Conservation (phyloP, 92 coral and sea anemone genomes). For the Plumapathes pennacea region DNA sequence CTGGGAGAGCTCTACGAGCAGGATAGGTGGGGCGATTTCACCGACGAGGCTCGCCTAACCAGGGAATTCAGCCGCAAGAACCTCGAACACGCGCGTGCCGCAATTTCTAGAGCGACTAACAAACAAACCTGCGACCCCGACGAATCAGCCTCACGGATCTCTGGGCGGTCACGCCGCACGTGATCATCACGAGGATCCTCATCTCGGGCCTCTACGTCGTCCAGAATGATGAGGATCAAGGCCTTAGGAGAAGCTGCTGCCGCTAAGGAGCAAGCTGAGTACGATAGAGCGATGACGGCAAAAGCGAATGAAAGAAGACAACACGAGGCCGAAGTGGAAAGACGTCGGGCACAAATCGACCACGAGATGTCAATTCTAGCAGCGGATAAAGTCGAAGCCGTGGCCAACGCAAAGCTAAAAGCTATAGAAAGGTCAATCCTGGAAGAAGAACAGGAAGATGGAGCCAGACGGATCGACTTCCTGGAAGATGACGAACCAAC, state of each 20-base stretch:
- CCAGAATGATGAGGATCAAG: too few species aligned
- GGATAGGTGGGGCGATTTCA: conserved; percentile 20
- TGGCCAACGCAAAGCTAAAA: conserved; percentile 29
- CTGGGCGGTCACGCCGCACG: not conserved
- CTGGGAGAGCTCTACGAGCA: conserved; percentile 23
- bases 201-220: too few species aligned
- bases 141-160: not conserved
- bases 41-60: not conserved
- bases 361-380: conserved; percentile 24
- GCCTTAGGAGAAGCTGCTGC: too few species aligned
- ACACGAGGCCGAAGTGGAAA: conserved; percentile 53
- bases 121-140: not conserved
- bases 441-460: conserved; percentile 29
- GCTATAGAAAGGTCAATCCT: conserved; percentile 36
- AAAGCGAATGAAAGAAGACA: conserved; percentile 20
- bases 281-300: conserved; percentile 16
- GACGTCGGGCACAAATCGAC: conserved; percentile 22
- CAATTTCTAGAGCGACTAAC: not conserved
- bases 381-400: conserved; percentile 25
- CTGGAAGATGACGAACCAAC: too few species aligned
- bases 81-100: not conserved
- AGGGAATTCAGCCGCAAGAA: conserved; percentile 5
- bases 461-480: too few species aligned
- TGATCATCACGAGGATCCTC: conserved; percentile 1
- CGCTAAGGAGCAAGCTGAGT: too few species aligned